phyloP scores from a whole-genome alignment of 2,113 vertebrate genomes.

The Semicossyphus pulcher region DNA sequence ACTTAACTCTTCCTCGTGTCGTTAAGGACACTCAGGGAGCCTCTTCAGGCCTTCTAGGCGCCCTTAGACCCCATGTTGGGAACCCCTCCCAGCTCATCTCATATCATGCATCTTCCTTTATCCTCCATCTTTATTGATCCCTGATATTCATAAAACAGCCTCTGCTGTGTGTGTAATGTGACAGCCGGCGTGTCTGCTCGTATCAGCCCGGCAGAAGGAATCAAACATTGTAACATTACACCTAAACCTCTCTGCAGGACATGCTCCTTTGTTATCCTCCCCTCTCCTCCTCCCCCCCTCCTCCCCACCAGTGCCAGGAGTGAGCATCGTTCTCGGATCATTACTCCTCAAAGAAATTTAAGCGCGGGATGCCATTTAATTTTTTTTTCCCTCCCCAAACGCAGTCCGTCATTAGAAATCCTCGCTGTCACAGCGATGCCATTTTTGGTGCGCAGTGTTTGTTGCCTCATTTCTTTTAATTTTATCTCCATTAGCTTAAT shows the following conservation, averaged over 20 bases:
- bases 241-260: conserved; percentile 91
- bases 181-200: no score
- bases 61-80: conserved; percentile 18
- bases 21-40: neutral
- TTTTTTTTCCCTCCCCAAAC: conserved; percentile 89
- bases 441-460: conserved; percentile 99
- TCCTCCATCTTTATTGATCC: neutral
- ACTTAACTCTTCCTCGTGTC: conserved; percentile 21
- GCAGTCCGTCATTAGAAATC: conserved; percentile 99
- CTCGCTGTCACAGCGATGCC: conserved; percentile 98
- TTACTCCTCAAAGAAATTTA: conserved; percentile 99
- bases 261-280: conserved; percentile 95
- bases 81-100: neutral
- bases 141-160: neutral
- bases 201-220: neutral
- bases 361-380: conserved; percentile 99
- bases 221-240: neutral
- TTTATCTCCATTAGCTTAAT: conserved; percentile 99
- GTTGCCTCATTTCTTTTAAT: conserved; percentile 99
- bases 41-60: neutral
- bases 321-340: conserved; percentile 99
- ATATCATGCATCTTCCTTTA: neutral
- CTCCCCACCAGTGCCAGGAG: conserved; percentile 91
- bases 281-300: conserved; percentile 84
- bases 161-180: no score